Conservation (phyloP, 1,140 invertebrate genomes). For the Trachelipus rathkii region DNA sequence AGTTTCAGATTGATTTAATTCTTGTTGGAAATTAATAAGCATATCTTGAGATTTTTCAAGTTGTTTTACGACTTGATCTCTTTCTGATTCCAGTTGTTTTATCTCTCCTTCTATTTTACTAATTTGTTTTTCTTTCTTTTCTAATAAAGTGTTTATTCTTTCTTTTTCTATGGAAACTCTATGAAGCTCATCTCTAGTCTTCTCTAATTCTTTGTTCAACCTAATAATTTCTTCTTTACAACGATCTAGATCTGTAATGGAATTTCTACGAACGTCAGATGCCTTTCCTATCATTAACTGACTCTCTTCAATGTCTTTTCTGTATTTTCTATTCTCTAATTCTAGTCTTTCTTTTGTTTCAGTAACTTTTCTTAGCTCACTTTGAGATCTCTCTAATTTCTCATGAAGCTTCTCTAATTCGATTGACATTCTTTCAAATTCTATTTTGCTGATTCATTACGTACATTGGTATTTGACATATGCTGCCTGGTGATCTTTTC, state of each 20-base stretch:
- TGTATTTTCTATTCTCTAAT: conserved; percentile 39
- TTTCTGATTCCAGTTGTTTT: conserved; percentile 75
- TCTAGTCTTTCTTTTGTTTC: conserved; percentile 44
- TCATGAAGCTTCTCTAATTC: conserved; percentile 75
- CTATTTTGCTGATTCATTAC: conserved; percentile 70
- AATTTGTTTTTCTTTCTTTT: conserved; percentile 48
- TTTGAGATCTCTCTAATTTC: conserved; percentile 51
- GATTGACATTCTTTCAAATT: conserved; percentile 73
- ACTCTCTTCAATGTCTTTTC: conserved; percentile 42
- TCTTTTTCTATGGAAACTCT: conserved; percentile 58
- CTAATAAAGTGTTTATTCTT: conserved; percentile 34
- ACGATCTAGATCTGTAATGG: conserved; percentile 39
- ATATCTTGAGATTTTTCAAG: conserved; percentile 88
- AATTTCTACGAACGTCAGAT: conserved; percentile 35
- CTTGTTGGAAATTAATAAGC: conserved; percentile 85
- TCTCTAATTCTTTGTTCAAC: conserved; percentile 46
- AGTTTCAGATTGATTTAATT: conserved; percentile 70
- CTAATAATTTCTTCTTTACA: conserved; percentile 45
- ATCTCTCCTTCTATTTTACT: conserved; percentile 72
- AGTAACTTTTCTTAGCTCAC: conserved; percentile 45
- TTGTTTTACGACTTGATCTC: conserved; percentile 80
- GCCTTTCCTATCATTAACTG: conserved; percentile 42
- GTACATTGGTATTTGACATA: conserved; percentile 73
- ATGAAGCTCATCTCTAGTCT: conserved; percentile 57
- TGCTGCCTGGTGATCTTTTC: conserved; percentile 77